These are phyloP conservation scores for Neosilurus hyrtlii DNA, from an alignment of 2,797 vertebrate genomes.

Conservation along the genomic window DNA sequence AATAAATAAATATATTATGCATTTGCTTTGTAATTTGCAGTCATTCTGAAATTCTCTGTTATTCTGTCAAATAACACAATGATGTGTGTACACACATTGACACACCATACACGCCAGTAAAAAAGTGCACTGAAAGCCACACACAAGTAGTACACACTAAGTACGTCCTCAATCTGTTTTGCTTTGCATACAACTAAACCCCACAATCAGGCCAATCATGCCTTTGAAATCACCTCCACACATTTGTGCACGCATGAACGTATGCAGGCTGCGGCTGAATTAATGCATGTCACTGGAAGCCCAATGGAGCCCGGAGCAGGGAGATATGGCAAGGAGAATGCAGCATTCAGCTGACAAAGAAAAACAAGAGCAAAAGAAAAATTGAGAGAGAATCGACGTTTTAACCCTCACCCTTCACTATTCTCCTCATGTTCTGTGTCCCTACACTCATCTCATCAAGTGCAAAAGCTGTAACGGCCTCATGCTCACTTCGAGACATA, in stretches of 20 bases:
- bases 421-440: slow-evolving; percentile 11
- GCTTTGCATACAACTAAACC: slow-evolving; percentile 10
- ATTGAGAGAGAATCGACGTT: not conserved
- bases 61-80: not conserved
- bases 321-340: slow-evolving; percentile 17
- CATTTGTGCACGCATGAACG: slow-evolving; percentile 7
- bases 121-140: not conserved
- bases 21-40: not conserved
- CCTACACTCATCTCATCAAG: slow-evolving; percentile 21
- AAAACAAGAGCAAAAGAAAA: not conserved
- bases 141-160: not conserved
- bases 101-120: not conserved
- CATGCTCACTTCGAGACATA: not conserved
- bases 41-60: not conserved
- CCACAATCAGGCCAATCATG: not conserved
- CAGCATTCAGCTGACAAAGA: slow-evolving; percentile 3
- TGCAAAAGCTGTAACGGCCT: slow-evolving; percentile 24
- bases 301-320: not conserved
- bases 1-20: too few species aligned
- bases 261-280: slow-evolving; percentile 29
- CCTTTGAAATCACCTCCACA: slow-evolving; percentile 38
- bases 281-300: slow-evolving; percentile 18
- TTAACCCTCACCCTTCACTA: slow-evolving; percentile 20
- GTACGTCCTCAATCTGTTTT: not conserved
- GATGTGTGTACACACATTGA: not conserved